These are phyloP conservation scores for Spongilla lacustris DNA, from an alignment of 37 sponge, comb jelly and placozoan species.

Conservation along the genomic window DNA sequence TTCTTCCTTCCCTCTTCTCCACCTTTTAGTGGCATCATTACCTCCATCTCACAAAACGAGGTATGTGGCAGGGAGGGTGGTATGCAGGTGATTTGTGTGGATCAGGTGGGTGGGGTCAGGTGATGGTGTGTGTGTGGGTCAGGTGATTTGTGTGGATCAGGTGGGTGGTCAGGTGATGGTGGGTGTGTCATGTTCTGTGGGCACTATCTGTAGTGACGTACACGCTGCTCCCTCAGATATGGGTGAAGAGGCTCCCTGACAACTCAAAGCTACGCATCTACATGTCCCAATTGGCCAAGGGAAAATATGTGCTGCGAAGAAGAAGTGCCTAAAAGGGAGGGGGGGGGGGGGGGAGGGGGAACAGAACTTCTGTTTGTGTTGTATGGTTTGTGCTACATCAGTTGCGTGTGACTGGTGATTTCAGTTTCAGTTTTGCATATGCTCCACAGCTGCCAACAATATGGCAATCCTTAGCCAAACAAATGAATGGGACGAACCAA, in stretches of 20 bases:
- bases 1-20: background rate
- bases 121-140: background rate
- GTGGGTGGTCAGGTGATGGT: background rate
- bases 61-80: slow-evolving; percentile 5
- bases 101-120: background rate
- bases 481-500: too few species aligned
- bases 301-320: slow-evolving; percentile 72
- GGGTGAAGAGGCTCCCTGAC: slow-evolving; percentile 71
- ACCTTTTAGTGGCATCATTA: slow-evolving; percentile 61
- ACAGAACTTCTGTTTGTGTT: background rate
- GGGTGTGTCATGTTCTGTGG: too few species aligned
- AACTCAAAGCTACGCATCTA: slow-evolving; percentile 74
- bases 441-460: too few species aligned
- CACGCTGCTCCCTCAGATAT: slow-evolving; percentile 30
- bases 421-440: too few species aligned
- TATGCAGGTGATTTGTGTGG: background rate
- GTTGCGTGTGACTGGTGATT: too few species aligned
- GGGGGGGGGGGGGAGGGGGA: background rate
- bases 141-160: background rate
- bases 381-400: too few species aligned
- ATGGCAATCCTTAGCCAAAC: too few species aligned
- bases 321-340: slow-evolving; percentile 26
- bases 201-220: too few species aligned
- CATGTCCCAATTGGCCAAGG: slow-evolving; percentile 63
- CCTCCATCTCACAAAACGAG: slow-evolving; percentile 74